Evolutionary conservation across 2,113 vertebrate species (phyloP), one percentile per base, ranked within the genome.

Genomic region (Caranx melampygus): DNA sequence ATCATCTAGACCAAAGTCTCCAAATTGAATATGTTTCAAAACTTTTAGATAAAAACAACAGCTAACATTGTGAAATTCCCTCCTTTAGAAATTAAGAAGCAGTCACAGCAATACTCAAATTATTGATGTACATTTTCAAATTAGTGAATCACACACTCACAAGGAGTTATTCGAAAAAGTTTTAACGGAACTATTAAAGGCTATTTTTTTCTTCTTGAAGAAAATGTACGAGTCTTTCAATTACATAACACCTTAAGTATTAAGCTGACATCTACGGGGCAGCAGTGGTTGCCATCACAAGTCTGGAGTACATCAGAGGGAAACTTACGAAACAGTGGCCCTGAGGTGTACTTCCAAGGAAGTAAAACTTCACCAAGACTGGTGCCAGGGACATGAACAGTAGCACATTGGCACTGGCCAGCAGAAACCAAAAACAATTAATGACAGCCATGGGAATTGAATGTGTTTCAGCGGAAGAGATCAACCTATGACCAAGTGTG

Each of bases 251-350:
- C 49, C 31, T 11, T 9, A 51, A 40, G 20, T 35, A 31, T 71
- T 82, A 63, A 67, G 26, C 15, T 45, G 34, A 11, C 42, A 33
- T 52, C 71, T 79, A 40, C 73, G 76, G 44, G 37, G 37, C 44
- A 66, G 54, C 31, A 45, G 45, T 31, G 26, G 67, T 68, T 59
- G 69, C 3, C 42, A 35, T 88, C 85, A 92, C 89, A 91, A 85
- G 87, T 61, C 72, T 59, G 42, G 79, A 87, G 45, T 86, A 79
- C 84, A 85, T 85, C 80, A 82, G 64, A 66, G 26, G 63, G 26
- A 40, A 65, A 72, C 75, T 60, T 71, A 64, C 78, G 61, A 80
- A 71, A 78, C 67, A 65, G n/a, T 21, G 55, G 61, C 8, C 60
- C 74, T 63, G 74, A 69, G 69, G 64, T 74, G 9, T 4, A 9